Percentiles rank a stretch among this genome's conserved stretches.
These are phyloP conservation scores for Stenoptilia bipunctidactyla DNA, from an alignment of 2,888 invertebrate genomes.

Conservation along the genomic window DNA sequence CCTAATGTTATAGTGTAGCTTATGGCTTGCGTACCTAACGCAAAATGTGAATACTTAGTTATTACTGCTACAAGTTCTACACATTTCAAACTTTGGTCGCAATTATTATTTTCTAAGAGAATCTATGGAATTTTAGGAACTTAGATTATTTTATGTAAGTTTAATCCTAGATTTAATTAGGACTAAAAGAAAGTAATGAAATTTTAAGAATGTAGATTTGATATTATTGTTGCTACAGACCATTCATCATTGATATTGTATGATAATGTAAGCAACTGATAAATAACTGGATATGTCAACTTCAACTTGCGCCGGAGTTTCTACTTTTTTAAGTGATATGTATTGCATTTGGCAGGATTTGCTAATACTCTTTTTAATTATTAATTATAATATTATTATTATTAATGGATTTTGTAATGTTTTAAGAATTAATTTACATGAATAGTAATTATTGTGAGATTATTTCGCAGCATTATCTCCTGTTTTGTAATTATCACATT, in stretches of 20 bases:
- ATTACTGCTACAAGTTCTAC: too few species aligned
- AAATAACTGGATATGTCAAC: neutral
- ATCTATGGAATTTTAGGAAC: neutral
- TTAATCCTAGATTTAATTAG: slow-evolving; percentile 5
- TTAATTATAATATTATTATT: slow-evolving; percentile 47
- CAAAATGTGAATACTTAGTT: too few species aligned
- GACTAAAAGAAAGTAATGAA: too few species aligned
- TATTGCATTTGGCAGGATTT: slow-evolving; percentile 43
- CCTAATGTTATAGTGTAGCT: too few species aligned
- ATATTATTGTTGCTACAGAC: too few species aligned
- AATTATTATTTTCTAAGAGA: too few species aligned
- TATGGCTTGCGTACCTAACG: too few species aligned
- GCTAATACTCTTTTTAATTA: slow-evolving; percentile 58
- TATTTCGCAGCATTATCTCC: slow-evolving; percentile 45
- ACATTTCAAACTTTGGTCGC: too few species aligned
- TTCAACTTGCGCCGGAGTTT: slow-evolving; percentile 7
- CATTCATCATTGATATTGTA: too few species aligned
- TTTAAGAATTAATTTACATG: slow-evolving; percentile 63
- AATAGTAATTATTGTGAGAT: slow-evolving; percentile 61
- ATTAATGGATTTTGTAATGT: slow-evolving; percentile 65
- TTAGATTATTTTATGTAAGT: neutral
- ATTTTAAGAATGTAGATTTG: too few species aligned
- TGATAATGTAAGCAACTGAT: too few species aligned
- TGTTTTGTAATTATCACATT: slow-evolving; percentile 70
- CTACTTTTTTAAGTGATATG: neutral